Evolutionary conservation across 2,888 invertebrate genomes (phyloP), one percentile per base, ranked within the genome.

Genomic region (Achlya flavicornis): DNA sequence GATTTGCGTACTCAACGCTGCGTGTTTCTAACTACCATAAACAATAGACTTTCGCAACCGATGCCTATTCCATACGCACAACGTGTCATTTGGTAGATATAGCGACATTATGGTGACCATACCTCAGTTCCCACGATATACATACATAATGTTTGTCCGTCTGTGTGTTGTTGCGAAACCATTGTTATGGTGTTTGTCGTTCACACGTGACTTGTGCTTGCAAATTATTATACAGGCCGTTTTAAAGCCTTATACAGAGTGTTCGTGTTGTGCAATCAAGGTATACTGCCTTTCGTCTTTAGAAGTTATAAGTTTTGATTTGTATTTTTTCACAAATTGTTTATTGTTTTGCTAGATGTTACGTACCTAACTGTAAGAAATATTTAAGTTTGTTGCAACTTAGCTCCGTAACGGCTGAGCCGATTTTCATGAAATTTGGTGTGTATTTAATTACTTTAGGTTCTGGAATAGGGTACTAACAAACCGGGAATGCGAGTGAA

Each of bases 91-190:
- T 81, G 74, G 72, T 73, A 26, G 26, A 26, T 26, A 53, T 33
- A 66, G 67, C 73, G 65, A 74, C 78, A 79, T 72, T 79, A 78
- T 79, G 75, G 79, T 53, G 53, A 53, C 53, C 71, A 66, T 67
- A 64, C 80, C 82, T 79, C 76, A 80, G 78, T 86, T 87, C 87
- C 80, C 87, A 87, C 87, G 84, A 79, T 79, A 81, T 72, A 83
- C 73, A 82, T 78, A 80, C 78, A 77, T 79, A 77, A 80, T 80
- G 79, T 77, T 76, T 75, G 81, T 78, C 71, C 77, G 81, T 80
- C 76, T 79, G 53, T 53, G 53, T 53, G 53, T 53, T 46, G 66
- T 73, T 74, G 80, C 80, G 76, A 83, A 80, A 83, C 80, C 71
- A 81, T 80, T 79, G 81, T 80, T 57, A 63, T 61, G 65, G 65